Evolutionary conservation across 2,113 vertebrate species (phyloP), one percentile per base, ranked within the genome.

Genomic region (Macaca nemestrina): DNA sequence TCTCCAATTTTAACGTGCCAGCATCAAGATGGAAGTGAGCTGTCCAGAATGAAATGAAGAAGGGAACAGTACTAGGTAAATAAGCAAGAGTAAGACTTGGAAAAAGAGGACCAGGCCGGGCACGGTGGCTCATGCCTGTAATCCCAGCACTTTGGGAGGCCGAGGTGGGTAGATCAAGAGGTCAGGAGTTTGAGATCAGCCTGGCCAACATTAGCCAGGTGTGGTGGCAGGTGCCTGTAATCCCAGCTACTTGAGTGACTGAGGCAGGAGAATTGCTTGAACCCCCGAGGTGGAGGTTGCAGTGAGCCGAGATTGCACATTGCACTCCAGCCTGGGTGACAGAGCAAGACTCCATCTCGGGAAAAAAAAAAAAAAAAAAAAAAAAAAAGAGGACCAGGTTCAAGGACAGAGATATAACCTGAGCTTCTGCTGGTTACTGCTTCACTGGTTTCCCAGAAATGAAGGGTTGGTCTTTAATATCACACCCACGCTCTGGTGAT

Each of bases 11-110:
- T 68, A 86, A 25, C 38, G 35, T n/a, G 35, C 83, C 3, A 68
- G 6, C 27, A 55, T 89, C 22, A 72, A 57, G n/a, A 86, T 45
- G n/a, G 52, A 88, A 57, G 43, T 57, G 59, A 88, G 22, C 16
- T 59, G 18, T 38, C 25, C n/a, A 45, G 50, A n/a, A 50, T 27
- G 68, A 80, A n/a, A 78, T 64, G 83, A 92, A 70, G 70, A 96
- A 90, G 2, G 7, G 18, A 76, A 85, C 11, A 55, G 3, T 68
- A 50, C 2, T 52, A 59, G 35, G 43, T 55, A 55, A 88, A 61
- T n/a, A 78, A 90, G 30, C 17, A 32, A 87, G 80, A 67, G 27
- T 8, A 75, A 25, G 70, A 38, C 23, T 25, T 73, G 0, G 12
- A 3, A 61, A 30, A 38, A 11, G 23, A 40, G 92, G 43, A 23